Evolutionary conservation across 2,888 invertebrate species (phyloP), one percentile per base, ranked within the genome.

Genomic region (Graphium colonna): DNA sequence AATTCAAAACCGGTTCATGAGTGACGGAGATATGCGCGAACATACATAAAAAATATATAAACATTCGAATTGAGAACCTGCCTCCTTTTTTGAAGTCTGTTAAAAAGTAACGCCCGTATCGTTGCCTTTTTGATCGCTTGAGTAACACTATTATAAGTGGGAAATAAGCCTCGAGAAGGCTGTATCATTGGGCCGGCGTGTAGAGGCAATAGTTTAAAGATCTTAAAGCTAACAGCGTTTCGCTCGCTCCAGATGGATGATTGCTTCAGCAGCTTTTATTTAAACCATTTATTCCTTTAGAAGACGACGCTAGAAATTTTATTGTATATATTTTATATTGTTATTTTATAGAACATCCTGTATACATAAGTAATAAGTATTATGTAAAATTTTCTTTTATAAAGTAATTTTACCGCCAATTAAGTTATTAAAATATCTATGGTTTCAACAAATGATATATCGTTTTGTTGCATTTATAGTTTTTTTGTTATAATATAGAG

Each of bases 161-260:
- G 31, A 10, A 31, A 10, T 31, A 10, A 7, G 31, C 10, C 9
- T 31, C 10, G 9, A 31, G 31, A 31, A 7, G 31, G 31, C 10
- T 9, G 13, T 42, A 18, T 16, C 17, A 16, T 17, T 17, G 1
- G n/a, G n/a, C 41, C 31, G 31, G 31, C 31, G 31, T 7, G 31
- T 3, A 3, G 31, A 31, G 31, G 31, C 18, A 39, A 39, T 9
- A 39, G 39, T 36, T 17, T 17, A 42, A 49, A 26, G 41, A 36
- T 16, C 16, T 33, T 15, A 31, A 50, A 50, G 42, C 42, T 42
- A 50, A 42, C 16, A 42, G 42, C 50, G 42, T 50, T 50, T 15
- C 36, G 7, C 36, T 42, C 36, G 50, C 8, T 18, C 8, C 9
- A 51, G 51, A 44, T 43, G 28, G 51, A 51, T 31, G 41, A 41